Conservation (phyloP, 2,888 invertebrate genomes). For the Chymomyza amoena region DNA sequence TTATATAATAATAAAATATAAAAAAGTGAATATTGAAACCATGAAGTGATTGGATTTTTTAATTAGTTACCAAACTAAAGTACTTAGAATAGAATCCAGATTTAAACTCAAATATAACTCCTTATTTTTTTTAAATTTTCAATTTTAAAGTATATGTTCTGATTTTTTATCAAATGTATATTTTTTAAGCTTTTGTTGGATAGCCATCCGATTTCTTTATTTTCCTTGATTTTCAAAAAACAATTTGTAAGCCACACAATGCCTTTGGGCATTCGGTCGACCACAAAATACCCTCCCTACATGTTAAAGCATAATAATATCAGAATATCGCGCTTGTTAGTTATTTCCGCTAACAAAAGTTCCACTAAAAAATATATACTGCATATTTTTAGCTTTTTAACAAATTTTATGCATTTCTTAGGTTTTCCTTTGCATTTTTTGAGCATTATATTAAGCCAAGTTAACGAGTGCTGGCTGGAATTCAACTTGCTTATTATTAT, state of each 20-base stretch:
- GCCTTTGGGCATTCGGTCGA: not conserved
- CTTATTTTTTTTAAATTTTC: no score
- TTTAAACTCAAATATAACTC: no score
- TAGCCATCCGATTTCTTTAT: no score
- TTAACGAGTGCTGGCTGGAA: slow-evolving; percentile 59
- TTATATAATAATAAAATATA: not conserved
- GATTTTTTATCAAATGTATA: no score
- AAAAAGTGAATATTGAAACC: not conserved
- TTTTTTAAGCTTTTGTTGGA: no score
- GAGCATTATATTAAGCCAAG: slow-evolving; percentile 37
- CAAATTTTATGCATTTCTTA: slow-evolving; percentile 72
- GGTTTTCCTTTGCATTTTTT: slow-evolving; percentile 35
- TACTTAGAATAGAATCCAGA: no score
- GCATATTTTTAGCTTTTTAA: slow-evolving; percentile 57
- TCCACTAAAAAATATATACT: slow-evolving; percentile 13
- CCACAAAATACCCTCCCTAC: not conserved
- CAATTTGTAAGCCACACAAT: slow-evolving; percentile 25
- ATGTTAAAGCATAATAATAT: slow-evolving; percentile 4
- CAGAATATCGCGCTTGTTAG: slow-evolving; percentile 60
- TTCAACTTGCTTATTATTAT: slow-evolving; percentile 68
- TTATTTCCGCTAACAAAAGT: slow-evolving; percentile 64
- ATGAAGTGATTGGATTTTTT: not conserved
- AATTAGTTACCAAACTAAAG: no score
- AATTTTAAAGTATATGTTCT: no score
- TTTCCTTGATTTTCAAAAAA: not conserved